Conservation (phyloP, 1,140 invertebrate genomes). For the Linepithema humile region DNA sequence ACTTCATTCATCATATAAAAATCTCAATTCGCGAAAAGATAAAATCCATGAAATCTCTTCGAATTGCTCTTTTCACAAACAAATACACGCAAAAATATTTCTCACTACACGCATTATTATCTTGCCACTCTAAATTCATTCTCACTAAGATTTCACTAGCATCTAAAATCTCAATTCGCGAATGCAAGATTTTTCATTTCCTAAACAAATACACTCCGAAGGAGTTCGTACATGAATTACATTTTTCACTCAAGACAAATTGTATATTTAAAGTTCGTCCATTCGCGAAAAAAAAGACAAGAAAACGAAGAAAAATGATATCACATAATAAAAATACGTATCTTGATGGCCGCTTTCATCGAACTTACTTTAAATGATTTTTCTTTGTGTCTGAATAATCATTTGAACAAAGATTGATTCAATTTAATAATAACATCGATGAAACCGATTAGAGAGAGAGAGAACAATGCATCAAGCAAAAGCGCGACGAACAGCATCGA, state of each 20-base stretch:
- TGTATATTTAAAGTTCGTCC: neutral
- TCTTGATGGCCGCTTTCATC: conserved; percentile 4
- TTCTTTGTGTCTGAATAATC: neutral
- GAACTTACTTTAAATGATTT: neutral
- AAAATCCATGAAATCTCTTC: neutral
- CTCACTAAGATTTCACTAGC: no score
- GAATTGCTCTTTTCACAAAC: neutral
- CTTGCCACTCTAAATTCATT: no score
- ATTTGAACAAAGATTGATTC: no score
- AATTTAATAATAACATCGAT: neutral
- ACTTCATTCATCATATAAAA: neutral
- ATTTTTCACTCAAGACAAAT: neutral
- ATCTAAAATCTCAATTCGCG: no score
- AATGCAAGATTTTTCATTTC: no score
- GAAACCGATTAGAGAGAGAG: neutral
- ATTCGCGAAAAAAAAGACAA: neutral
- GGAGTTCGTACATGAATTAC: neutral
- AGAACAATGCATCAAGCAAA: neutral
- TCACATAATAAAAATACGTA: conserved; percentile 39
- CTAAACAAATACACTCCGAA: no score
- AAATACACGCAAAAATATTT: neutral
- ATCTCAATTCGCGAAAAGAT: neutral
- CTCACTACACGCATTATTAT: no score
- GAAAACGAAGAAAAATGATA: neutral
- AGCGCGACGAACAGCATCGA: neutral